Evolutionary conservation across 2,797 vertebrate genomes (phyloP).

Genomic region (Enoplosus armatus): DNA sequence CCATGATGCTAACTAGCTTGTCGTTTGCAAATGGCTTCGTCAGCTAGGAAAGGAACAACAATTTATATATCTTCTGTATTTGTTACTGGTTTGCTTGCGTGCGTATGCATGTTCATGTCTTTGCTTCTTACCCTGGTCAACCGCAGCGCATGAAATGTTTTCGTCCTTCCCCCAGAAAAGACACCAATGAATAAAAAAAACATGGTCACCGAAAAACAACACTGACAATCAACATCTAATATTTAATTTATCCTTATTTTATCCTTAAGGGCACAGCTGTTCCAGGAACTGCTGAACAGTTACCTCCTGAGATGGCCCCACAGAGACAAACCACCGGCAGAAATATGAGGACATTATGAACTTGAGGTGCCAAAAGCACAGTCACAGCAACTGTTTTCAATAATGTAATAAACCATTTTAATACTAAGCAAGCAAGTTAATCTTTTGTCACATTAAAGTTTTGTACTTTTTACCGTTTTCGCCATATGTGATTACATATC

Average conservation of each 20-base stretch:
- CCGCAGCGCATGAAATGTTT: neutral
- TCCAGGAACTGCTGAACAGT: slow-evolving; percentile 26
- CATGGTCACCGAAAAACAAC: neutral
- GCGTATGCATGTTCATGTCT: neutral
- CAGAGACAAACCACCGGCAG: neutral
- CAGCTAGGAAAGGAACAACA: neutral
- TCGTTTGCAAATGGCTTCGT: too few species aligned
- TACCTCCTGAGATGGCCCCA: slow-evolving; percentile 42
- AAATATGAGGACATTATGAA: neutral
- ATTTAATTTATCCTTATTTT: neutral
- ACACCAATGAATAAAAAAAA: neutral
- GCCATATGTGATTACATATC: neutral
- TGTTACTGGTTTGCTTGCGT: neutral
- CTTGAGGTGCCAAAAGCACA: neutral
- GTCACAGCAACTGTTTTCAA: neutral
- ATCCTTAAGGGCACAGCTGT: neutral
- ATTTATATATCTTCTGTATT: neutral
- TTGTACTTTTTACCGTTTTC: neutral
- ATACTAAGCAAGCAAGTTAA: neutral
- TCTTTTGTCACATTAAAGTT: neutral
- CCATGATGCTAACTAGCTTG: too few species aligned
- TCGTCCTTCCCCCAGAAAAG: too few species aligned
- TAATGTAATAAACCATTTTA: neutral
- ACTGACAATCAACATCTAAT: neutral
- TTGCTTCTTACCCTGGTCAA: neutral